These are phyloP conservation scores for Corythoichthys haematopterus DNA, from an alignment of 2,113 vertebrate species.

Conservation along the genomic window DNA sequence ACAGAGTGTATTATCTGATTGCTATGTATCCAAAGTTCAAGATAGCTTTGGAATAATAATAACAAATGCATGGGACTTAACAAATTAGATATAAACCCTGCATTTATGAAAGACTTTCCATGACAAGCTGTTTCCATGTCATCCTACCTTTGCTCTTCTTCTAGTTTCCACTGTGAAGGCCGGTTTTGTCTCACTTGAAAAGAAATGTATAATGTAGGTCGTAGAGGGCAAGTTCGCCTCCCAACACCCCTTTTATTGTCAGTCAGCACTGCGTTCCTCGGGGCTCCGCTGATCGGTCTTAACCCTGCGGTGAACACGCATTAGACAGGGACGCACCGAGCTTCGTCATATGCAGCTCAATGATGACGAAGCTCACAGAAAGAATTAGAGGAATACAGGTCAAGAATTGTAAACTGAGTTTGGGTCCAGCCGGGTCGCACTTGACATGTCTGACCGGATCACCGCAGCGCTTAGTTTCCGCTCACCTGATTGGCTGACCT, in stretches of 20 bases:
- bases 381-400: background rate
- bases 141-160: constrained; percentile 64
- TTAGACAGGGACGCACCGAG: constrained; percentile 31
- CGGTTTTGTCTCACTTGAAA: constrained; percentile 33
- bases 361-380: background rate
- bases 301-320: constrained; percentile 38
- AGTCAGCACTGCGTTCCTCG: constrained; percentile 7
- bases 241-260: background rate
- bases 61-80: no score
- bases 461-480: constrained; percentile 60
- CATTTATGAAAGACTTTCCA: background rate
- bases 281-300: constrained; percentile 25
- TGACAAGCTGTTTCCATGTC: background rate
- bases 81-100: background rate
- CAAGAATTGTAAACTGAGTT: constrained; percentile 12
- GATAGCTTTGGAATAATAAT: background rate
- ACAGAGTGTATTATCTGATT: background rate
- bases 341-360: background rate
- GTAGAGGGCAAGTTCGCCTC: background rate
- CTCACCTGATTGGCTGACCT: constrained; percentile 61
- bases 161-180: constrained; percentile 67
- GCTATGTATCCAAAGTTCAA: background rate
- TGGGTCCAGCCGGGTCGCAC: constrained; percentile 53
- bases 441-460: constrained; percentile 67
- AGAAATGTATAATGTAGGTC: constrained; percentile 31